A percentile compares a stretch with the other conserved stretches of the same genome.
Evolutionary conservation across 1,140 invertebrate genomes (phyloP).

Genomic region (Paramacrobiotus metropolitanus): DNA sequence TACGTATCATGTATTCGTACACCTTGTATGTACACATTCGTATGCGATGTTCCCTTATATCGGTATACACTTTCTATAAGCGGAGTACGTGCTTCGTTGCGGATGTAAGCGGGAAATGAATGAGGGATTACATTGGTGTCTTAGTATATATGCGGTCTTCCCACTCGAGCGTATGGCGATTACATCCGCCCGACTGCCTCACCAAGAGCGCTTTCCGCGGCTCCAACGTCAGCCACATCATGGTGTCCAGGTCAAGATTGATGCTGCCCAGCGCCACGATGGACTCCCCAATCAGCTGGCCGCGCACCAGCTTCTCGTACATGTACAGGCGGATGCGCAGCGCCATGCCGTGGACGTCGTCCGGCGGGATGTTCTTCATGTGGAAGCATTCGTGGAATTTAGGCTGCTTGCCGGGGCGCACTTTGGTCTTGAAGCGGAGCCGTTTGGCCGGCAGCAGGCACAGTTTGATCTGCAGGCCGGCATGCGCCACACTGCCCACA

Average conservation of each 20-base stretch:
- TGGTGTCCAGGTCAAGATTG: constrained; percentile 63
- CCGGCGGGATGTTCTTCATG: constrained; percentile 22
- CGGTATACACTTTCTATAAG: too few species aligned
- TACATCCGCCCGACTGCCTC: too few species aligned
- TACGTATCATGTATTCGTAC: too few species aligned
- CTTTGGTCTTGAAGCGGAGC: neutral
- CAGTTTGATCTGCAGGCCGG: constrained; percentile 42
- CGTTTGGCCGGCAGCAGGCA: constrained; percentile 1
- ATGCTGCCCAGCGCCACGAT: constrained; percentile 62
- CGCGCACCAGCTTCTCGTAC: constrained; percentile 61
- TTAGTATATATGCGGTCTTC: too few species aligned
- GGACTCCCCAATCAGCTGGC: constrained; percentile 67
- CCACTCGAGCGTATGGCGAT: too few species aligned
- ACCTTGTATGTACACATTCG: too few species aligned
- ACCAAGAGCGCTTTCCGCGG: constrained; percentile 54
- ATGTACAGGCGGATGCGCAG: constrained; percentile 69
- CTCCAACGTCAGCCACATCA: constrained; percentile 60
- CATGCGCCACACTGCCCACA: constrained; percentile 42
- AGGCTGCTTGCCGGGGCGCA: neutral
- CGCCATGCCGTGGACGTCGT: constrained; percentile 72
- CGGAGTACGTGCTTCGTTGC: too few species aligned
- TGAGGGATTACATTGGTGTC: too few species aligned
- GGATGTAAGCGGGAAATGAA: too few species aligned
- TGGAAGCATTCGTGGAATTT: constrained; percentile 3
- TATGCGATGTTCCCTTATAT: too few species aligned